Percentiles rank a stretch among this genome's conserved stretches.
phyloP scores from a whole-genome alignment of 2,797 vertebrate species.

The Bryconaethiops microstoma region DNA sequence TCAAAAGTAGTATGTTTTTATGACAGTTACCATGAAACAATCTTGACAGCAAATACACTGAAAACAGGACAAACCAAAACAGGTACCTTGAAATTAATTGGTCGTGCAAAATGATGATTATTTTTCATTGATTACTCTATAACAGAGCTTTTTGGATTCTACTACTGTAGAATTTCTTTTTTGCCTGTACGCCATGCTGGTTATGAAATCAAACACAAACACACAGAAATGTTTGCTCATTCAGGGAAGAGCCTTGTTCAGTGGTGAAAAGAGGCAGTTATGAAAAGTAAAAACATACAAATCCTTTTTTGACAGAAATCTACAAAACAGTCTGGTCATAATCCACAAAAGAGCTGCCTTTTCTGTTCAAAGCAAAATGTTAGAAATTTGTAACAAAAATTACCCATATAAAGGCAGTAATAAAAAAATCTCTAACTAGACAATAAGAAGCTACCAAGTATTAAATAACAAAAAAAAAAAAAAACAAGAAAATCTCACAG shows the following conservation, averaged over 20 bases:
- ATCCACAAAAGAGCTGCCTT: conserved; percentile 30
- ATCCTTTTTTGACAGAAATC: conserved; percentile 4
- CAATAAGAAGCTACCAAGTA: conserved; percentile 1
- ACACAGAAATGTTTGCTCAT: background rate
- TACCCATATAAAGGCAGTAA: background rate
- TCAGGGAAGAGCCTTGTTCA: background rate
- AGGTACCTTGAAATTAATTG: too few relatives aligned
- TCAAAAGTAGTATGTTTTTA: too few relatives aligned
- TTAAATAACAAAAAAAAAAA: background rate
- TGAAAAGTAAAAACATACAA: background rate
- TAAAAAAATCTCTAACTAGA: background rate
- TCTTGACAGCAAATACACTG: too few relatives aligned
- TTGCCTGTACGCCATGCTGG: background rate
- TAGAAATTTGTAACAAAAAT: conserved; percentile 8
- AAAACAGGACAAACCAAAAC: too few relatives aligned
- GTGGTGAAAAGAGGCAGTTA: conserved; percentile 1
- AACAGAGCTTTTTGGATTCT: too few relatives aligned
- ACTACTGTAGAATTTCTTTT: too few relatives aligned
- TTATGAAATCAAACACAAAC: background rate
- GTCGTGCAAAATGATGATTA: too few relatives aligned
- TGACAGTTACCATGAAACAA: too few relatives aligned
- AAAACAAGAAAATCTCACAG: conserved; percentile 8
- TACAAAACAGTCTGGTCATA: conserved; percentile 41
- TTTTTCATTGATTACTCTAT: too few relatives aligned
- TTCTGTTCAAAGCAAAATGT: conserved; percentile 1